Conservation (phyloP, 2,888 invertebrate species). For the Polylopha cassiicola region DNA sequence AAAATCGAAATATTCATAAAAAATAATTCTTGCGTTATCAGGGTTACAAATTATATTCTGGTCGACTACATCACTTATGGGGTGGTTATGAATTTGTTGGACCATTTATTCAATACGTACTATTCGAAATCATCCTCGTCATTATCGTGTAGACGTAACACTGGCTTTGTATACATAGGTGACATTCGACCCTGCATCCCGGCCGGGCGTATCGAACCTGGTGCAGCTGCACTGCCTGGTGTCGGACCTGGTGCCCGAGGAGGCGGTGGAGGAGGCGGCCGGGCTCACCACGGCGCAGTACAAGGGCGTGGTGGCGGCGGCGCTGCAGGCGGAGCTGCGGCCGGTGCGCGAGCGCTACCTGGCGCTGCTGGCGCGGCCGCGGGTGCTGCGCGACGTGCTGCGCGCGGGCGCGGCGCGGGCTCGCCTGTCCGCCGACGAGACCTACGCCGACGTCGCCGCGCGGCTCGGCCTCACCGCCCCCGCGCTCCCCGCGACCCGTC, state of each 20-base stretch:
- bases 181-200: constrained; percentile 84
- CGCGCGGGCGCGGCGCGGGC: constrained; percentile 81
- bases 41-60: too few relatives aligned
- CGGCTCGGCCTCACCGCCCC: constrained; percentile 73
- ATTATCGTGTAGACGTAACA: not conserved
- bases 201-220: constrained; percentile 95
- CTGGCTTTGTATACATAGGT: constrained; percentile 63
- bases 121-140: too few relatives aligned
- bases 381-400: constrained; percentile 74
- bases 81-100: too few relatives aligned
- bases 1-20: too few relatives aligned
- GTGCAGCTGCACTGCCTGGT: constrained; percentile 88
- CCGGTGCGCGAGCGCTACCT: constrained; percentile 36
- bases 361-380: constrained; percentile 75
- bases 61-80: too few relatives aligned
- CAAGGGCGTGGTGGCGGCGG: constrained; percentile 49
- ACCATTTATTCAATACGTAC: too few relatives aligned
- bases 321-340: constrained; percentile 33
- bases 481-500: constrained; percentile 7
- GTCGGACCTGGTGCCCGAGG: constrained; percentile 79
- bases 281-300: constrained; percentile 85
- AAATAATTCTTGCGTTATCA: too few relatives aligned
- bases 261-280: constrained; percentile 81
- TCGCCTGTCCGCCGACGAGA: constrained; percentile 75
- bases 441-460: constrained; percentile 79